These are phyloP conservation scores for Tadarida brasiliensis DNA, from an alignment of 2,797 vertebrate genomes.

Conservation along the genomic window DNA sequence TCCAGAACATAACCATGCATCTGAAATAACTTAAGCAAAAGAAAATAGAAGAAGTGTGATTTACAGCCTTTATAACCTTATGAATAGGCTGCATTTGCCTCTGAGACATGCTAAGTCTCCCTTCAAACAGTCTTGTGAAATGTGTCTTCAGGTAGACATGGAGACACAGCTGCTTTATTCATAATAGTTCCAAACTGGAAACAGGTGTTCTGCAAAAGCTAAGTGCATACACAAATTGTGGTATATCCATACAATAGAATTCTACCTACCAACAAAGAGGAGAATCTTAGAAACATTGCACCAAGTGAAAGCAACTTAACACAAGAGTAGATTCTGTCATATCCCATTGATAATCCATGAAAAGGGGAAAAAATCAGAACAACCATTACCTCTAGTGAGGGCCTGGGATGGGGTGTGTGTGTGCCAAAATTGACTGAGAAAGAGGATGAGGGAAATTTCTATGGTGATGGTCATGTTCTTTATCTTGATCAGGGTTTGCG, in stretches of 20 bases:
- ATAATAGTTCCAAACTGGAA: neutral
- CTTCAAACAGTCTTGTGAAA: neutral
- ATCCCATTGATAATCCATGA: neutral
- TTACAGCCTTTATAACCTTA: neutral
- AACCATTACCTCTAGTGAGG: neutral
- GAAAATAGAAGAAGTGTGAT: neutral
- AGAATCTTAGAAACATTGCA: neutral
- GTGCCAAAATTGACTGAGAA: neutral
- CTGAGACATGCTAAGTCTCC: neutral
- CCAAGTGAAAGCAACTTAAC: neutral
- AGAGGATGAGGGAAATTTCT: neutral
- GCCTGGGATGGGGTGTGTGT: too few species aligned
- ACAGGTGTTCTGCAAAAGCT: neutral
- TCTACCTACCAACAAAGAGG: neutral
- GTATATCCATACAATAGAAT: neutral
- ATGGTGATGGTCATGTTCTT: neutral
- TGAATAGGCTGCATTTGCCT: neutral
- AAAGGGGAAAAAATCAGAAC: neutral
- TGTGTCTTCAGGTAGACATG: neutral
- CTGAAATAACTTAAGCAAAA: neutral
- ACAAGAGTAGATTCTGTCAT: neutral
- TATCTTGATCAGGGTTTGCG: neutral
- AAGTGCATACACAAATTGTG: neutral
- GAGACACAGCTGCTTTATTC: neutral
- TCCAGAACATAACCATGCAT: neutral